phyloP scores from a whole-genome alignment of 2,113 vertebrate species.

The Calidris pugnax region DNA sequence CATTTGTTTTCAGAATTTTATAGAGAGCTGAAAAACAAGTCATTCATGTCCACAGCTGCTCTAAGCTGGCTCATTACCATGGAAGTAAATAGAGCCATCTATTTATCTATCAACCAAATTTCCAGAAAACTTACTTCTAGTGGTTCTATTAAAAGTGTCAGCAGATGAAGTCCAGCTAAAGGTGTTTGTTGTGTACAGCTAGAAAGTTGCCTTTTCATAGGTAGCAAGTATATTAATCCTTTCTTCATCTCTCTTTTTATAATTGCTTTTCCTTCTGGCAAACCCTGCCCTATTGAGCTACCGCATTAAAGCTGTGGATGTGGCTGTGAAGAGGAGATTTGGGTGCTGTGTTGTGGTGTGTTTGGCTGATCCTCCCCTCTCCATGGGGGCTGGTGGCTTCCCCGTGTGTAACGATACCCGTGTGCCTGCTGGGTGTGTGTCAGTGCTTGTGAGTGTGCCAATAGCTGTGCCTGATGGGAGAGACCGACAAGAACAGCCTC shows the following conservation, averaged over 20 bases:
- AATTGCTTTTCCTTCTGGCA: not conserved
- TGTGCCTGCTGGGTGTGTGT: constrained; percentile 49
- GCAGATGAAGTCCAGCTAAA: not conserved
- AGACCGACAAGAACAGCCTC: constrained; percentile 35
- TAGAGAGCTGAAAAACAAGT: not conserved
- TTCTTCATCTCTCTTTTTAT: not conserved
- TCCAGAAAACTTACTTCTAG: not conserved
- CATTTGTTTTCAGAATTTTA: not conserved
- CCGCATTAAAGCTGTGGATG: not conserved
- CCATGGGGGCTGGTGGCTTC: not conserved
- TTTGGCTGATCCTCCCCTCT: not conserved
- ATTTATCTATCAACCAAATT: not conserved
- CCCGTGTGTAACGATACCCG: constrained; percentile 21
- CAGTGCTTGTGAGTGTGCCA: constrained; percentile 52
- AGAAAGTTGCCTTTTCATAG: not conserved
- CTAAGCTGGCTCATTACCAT: not conserved
- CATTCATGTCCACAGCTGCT: not conserved
- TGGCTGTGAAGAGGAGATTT: not conserved
- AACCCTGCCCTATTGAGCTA: not conserved
- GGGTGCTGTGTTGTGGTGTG: not conserved
- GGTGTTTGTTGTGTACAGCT: not conserved
- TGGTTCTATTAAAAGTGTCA: not conserved
- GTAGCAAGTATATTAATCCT: not conserved
- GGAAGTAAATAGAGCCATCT: not conserved
- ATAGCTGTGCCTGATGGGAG: constrained; percentile 39